Conservation (phyloP, 1,140 invertebrate species). For the Drosophila pruinosa region DNA sequence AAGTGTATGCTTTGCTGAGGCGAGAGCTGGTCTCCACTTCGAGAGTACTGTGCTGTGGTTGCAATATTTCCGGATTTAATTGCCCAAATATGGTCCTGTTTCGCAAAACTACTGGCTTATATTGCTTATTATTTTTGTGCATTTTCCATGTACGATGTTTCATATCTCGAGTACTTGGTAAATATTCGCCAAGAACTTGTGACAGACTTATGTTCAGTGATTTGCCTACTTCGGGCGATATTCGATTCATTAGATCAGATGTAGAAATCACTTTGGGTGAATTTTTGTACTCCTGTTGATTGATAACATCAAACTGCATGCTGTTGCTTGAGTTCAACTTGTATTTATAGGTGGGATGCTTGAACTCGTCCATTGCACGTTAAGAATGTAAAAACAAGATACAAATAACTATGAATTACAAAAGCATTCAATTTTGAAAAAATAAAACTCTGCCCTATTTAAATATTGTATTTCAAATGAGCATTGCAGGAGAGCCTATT, state of each 20-base stretch:
- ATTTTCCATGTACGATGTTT: no score
- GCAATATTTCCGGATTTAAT: background rate
- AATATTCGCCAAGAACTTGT: background rate
- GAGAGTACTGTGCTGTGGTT: background rate
- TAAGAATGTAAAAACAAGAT: background rate
- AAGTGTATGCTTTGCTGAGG: background rate
- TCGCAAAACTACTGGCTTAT: background rate
- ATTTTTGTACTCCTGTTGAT: background rate
- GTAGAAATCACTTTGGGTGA: background rate
- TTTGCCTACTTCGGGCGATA: background rate
- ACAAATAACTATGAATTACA: background rate
- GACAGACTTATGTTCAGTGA: background rate
- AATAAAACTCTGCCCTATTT: background rate
- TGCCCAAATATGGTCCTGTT: background rate
- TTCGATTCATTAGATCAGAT: background rate
- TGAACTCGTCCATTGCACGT: background rate
- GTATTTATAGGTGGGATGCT: background rate
- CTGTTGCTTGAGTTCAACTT: background rate
- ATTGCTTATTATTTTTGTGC: background rate
- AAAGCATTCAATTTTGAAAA: slow-evolving; percentile 20
- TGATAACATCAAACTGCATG: background rate
- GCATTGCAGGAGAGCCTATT: background rate
- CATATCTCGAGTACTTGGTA: background rate
- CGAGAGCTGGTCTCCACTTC: background rate
- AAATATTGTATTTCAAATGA: background rate